Conservation (phyloP, 2,113 vertebrate species). For the Alaudala cheleensis region DNA sequence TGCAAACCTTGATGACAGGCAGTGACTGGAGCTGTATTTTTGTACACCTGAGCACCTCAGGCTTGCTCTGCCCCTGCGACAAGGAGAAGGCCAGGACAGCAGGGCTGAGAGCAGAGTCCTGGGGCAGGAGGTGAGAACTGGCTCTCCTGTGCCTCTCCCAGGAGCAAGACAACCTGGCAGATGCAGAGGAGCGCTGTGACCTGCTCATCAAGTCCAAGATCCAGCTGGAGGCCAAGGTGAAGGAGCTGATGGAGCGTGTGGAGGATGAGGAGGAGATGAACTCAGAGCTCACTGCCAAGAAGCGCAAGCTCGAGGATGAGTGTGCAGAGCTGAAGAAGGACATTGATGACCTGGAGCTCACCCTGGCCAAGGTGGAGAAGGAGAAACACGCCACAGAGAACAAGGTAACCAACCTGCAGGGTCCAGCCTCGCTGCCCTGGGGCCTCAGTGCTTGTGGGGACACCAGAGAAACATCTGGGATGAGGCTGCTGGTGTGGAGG, state of each 20-base stretch:
- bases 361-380: constrained; percentile 92
- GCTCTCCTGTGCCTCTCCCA: constrained; percentile 27
- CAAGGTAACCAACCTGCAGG: constrained; percentile 75
- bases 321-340: constrained; percentile 92
- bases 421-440: not conserved
- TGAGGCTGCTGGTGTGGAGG: not conserved
- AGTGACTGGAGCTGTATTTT: not conserved
- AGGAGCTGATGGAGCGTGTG: constrained; percentile 86
- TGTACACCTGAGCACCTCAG: not conserved
- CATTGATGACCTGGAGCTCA: constrained; percentile 92
- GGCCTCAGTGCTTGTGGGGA: not conserved
- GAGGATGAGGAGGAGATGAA: constrained; percentile 93
- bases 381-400: constrained; percentile 96
- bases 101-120: not conserved
- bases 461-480: not conserved
- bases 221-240: constrained; percentile 90
- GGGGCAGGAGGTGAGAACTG: not conserved
- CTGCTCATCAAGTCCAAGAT: constrained; percentile 94
- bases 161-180: constrained; percentile 94
- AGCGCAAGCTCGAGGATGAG: constrained; percentile 91
- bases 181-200: constrained; percentile 92
- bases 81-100: not conserved
- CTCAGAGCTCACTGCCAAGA: constrained; percentile 82
- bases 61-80: not conserved
- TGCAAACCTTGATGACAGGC: rapidly evolving